phyloP scores from a whole-genome alignment of 2,888 invertebrate species.

The Aleiodes testaceus region DNA sequence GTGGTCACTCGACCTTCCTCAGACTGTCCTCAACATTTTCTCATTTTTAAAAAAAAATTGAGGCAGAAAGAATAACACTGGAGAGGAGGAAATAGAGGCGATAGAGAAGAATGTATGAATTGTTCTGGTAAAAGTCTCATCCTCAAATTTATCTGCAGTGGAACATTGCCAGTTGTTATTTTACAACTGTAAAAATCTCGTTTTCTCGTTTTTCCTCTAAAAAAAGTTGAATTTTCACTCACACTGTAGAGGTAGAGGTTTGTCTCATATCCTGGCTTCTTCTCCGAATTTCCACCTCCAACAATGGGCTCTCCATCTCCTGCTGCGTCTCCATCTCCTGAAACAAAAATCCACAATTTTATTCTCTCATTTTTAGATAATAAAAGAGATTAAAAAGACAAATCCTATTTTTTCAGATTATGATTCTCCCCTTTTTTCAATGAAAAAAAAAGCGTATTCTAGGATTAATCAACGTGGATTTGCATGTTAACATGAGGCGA shows the following conservation, averaged over 20 bases:
- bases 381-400: no score
- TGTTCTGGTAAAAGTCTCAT: constrained; percentile 18
- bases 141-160: constrained; percentile 12
- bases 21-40: not conserved
- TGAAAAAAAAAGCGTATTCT: not conserved
- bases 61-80: not conserved
- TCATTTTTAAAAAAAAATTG: not conserved
- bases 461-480: not conserved
- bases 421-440: not conserved
- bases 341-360: constrained; percentile 41
- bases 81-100: constrained; percentile 9
- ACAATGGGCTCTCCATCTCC: constrained; percentile 78
- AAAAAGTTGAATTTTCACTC: constrained; percentile 70
- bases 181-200: not conserved
- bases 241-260: constrained; percentile 90
- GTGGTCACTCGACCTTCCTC: constrained; percentile 32
- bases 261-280: constrained; percentile 84
- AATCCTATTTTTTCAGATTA: no score
- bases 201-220: no score
- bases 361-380: not conserved
- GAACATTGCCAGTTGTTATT: constrained; percentile 23
- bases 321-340: constrained; percentile 78
- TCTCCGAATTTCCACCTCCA: constrained; percentile 81
- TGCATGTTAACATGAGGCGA: constrained; percentile 5
- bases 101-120: constrained; percentile 1